Base-by-base conservation (phyloP, 2,888 invertebrate genomes). In the Nomada goodeniana region DNA sequence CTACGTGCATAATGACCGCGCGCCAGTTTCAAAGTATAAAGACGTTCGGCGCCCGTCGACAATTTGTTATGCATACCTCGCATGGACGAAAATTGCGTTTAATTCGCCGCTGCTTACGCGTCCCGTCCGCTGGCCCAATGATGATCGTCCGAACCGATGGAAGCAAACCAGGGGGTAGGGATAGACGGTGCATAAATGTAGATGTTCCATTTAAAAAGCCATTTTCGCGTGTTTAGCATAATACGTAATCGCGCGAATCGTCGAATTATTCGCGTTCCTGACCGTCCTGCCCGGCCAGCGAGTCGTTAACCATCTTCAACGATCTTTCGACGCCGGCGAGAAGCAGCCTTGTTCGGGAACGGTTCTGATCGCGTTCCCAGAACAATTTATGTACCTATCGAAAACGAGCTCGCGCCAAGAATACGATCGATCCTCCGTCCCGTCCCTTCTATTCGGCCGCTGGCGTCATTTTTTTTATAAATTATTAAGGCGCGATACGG, bases 131-230 rank as follows among this genome's bases (percentile, higher is more conserved):
- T n/a, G n/a, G 42, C 53, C 53, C 47, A 47, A 47, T 15, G 47
- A 47, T 15, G 47, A 47, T n/a, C 36, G 15, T 11, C n/a, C 44
- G 50, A 7, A 42, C 44, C 2, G 23, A 13, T 20, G 15, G 15
- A 47, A 20, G 60, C 26, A 23, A 70, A 61, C 44, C 11, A n/a
- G 20, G 20, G 10, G 9, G 23, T 15, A 47, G 71, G 60, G 20
- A n/a, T 50, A 60, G 11, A n/a, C 72, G 23, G 9, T 36, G 85
- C 90, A 91, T 92, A 91, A 92, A 93, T 93, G 92, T 91, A 92
- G 92, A 92, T 91, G 92, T 92, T 90, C 91, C 90, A 90, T 92
- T 93, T 92, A 93, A 93, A 93, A 92, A 91, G 87, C 90, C 91
- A 91, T 92, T 92, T 88, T 92, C 92, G 91, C 90, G 88, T 92